Percentiles rank a stretch among this genome's conserved stretches.
These are phyloP conservation scores for Ips nitidus DNA, from an alignment of 1,140 invertebrate species.

Conservation along the genomic window DNA sequence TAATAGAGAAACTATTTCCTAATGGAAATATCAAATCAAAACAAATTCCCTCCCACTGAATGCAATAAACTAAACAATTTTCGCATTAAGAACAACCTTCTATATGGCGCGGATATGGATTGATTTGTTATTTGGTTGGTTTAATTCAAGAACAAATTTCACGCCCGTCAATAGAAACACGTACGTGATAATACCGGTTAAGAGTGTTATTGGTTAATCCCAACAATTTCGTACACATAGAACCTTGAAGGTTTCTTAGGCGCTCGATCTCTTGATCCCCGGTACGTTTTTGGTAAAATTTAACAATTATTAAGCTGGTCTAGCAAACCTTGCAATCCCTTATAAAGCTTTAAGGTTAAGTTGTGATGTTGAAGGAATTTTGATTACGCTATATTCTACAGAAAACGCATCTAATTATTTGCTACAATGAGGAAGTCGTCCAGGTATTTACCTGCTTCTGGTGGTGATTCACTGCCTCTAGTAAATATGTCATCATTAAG, in stretches of 20 bases:
- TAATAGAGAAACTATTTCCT: too few species aligned
- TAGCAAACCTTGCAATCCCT: background rate
- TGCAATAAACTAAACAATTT: too few species aligned
- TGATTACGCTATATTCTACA: background rate
- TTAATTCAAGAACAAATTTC: constrained; percentile 4
- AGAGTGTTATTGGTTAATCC: constrained; percentile 5
- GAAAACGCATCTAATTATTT: background rate
- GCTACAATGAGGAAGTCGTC: background rate
- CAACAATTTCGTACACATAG: background rate
- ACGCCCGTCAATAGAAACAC: background rate
- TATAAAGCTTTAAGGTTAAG: background rate
- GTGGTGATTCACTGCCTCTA: background rate
- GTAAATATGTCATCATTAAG: background rate
- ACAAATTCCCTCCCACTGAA: too few species aligned
- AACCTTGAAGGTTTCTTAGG: constrained; percentile 9
- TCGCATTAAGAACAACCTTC: background rate
- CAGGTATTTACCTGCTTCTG: background rate
- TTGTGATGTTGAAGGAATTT: background rate
- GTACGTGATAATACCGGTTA: constrained; percentile 7
- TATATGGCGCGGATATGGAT: background rate
- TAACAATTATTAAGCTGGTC: background rate
- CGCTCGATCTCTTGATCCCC: background rate
- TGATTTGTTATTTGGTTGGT: background rate
- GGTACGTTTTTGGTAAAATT: background rate
- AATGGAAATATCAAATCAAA: too few species aligned